A percentile compares a stretch with the other conserved stretches of the same genome.
phyloP scores from a whole-genome alignment of 2,888 invertebrate species.

The Odontocolon sp. region DNA sequence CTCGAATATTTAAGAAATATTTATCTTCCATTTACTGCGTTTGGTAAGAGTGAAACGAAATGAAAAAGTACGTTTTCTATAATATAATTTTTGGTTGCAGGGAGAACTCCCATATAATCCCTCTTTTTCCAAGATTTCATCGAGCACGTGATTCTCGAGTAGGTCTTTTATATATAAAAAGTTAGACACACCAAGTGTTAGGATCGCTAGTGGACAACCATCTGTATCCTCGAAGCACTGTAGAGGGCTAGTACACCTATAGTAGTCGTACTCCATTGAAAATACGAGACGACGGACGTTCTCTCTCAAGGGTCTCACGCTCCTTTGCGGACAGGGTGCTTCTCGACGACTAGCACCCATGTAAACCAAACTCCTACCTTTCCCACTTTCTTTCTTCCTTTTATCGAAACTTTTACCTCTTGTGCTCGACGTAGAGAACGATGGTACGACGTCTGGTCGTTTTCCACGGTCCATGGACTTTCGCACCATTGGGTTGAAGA shows the following conservation, averaged over 20 bases:
- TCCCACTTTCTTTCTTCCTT: slow-evolving; percentile 17
- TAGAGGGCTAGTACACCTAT: no score
- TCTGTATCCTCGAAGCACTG: no score
- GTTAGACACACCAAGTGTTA: no score
- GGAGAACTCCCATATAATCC: no score
- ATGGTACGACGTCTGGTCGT: slow-evolving; percentile 46
- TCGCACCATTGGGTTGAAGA: slow-evolving; percentile 40
- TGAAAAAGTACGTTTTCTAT: no score
- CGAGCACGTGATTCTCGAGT: background rate
- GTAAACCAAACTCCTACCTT: slow-evolving; percentile 18
- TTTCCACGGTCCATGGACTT: slow-evolving; percentile 53
- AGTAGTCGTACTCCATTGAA: slow-evolving; percentile 43
- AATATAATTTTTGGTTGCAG: no score
- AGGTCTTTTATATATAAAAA: background rate
- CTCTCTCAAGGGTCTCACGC: slow-evolving; percentile 18
- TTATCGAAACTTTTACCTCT: slow-evolving; percentile 44
- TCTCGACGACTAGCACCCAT: slow-evolving; percentile 14
- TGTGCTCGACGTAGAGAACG: slow-evolving; percentile 25
- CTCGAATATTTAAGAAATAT: no score
- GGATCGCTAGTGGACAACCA: no score
- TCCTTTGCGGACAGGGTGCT: slow-evolving; percentile 45
- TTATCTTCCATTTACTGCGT: no score
- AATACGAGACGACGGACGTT: slow-evolving; percentile 40
- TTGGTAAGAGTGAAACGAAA: no score
- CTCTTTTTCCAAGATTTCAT: background rate